Percentiles rank a stretch among this genome's conserved stretches.
Evolutionary conservation across 2,113 vertebrate genomes (phyloP).

Genomic region (Pteropus alecto): DNA sequence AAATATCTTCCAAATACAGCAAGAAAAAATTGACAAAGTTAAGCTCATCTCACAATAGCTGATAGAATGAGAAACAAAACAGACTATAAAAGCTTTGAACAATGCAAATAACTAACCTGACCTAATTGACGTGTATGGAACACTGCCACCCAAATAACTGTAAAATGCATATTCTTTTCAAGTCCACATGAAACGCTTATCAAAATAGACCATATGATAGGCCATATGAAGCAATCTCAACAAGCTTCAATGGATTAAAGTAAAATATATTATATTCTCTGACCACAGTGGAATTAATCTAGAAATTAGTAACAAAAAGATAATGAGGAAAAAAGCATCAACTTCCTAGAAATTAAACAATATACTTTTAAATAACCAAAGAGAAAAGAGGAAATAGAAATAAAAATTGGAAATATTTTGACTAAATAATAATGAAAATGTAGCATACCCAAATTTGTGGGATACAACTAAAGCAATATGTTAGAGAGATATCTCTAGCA

Average conservation of each 20-base stretch:
- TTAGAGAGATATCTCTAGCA: not conserved
- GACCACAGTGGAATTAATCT: not conserved
- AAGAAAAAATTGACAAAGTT: not conserved
- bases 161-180: too few relatives aligned
- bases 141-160: not conserved
- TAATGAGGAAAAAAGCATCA: not conserved
- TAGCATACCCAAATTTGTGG: not conserved
- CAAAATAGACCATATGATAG: too few relatives aligned
- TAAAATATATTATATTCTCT: not conserved
- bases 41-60: not conserved
- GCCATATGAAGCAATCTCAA: too few relatives aligned
- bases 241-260: not conserved
- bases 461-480: not conserved
- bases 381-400: not conserved
- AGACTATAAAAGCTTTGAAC: not conserved
- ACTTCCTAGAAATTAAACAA: not conserved
- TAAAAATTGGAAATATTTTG: not conserved
- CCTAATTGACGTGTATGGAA: not conserved
- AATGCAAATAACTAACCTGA: not conserved
- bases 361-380: not conserved
- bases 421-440: not conserved
- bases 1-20: not conserved
- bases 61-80: not conserved
- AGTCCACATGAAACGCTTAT: too few relatives aligned
- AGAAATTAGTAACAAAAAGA: not conserved